These are phyloP conservation scores for Chondrosia reniformis DNA, from an alignment of 37 sponge, comb jelly and placozoan species.

Conservation along the genomic window DNA sequence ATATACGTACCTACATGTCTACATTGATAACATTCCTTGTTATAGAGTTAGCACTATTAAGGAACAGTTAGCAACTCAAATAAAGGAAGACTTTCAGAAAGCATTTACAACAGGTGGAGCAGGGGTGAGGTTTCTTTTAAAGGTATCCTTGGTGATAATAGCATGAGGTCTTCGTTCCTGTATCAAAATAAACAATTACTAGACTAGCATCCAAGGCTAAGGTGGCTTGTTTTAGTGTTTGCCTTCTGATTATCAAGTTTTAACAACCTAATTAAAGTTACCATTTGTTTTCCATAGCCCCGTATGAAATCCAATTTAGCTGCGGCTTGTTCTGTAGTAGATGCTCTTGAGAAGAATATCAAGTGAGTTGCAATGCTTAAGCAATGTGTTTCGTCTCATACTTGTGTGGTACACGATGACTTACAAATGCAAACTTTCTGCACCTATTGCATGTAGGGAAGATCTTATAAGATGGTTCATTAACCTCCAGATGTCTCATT, in stretches of 20 bases:
- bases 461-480: constrained; percentile 88
- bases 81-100: constrained; percentile 83
- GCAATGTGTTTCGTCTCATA: background rate
- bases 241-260: too few species aligned
- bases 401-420: too few species aligned
- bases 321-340: constrained; percentile 69
- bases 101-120: constrained; percentile 70
- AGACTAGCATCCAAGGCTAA: too few species aligned
- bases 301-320: constrained; percentile 53
- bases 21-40: background rate
- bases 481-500: constrained; percentile 89
- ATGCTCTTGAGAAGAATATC: constrained; percentile 33
- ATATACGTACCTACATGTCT: background rate
- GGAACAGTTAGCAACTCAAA: constrained; percentile 80
- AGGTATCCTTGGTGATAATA: too few species aligned
- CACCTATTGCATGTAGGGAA: constrained; percentile 54
- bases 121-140: constrained; percentile 38
- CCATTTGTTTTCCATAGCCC: constrained; percentile 33
- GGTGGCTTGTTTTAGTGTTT: too few species aligned
- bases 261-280: too few species aligned
- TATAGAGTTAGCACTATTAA: constrained; percentile 62
- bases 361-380: background rate
- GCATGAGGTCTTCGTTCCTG: too few species aligned
- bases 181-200: too few species aligned
- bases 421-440: too few species aligned